Evolutionary conservation across 23 tunicate genomes (phyloP), one percentile per base, ranked within the genome.

Genomic region (Corella eumyota): DNA sequence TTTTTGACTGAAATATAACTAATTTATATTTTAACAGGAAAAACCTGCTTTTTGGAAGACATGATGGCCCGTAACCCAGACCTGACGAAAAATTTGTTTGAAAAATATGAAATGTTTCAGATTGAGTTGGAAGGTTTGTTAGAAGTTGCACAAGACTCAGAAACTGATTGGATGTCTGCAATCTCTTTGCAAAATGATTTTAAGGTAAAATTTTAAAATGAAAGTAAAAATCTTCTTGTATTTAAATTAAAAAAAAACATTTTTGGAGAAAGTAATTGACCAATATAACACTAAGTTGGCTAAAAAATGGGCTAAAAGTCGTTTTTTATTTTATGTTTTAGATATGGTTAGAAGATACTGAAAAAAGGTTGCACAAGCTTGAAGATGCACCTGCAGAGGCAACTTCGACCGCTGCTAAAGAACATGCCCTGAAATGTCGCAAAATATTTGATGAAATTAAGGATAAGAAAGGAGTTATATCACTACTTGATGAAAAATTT

Each of bases 401-500:
- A 5, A 25, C 76, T 6, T 48, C 77, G 35, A 71, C 44, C 4
- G 64, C 64, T 36, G 81, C 78, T 30, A 60, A 61, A 32, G 71
- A 58, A 6, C 80, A 75, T 58, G 45, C 80, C 28, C 22, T 23
- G 36, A 75, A 69, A 44, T 75, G 83, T 59, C 36, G 66, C 13
- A 54, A 57, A 5, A 45, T 64, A 17, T 70, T 59, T 30, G 77
- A 84, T 57, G 83, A 84, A 38, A 36, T 84, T 20, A 49, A 58
- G 25, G 74, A 64, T 57, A 84, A 84, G 56, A 70, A 69, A 48
- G 53, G 64, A 1, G 47, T 75, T 1, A 46, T 75, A 4, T 45
- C 51, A 1, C 60, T 61, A 9, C 46, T 84, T 27, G 72, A 84
- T 34, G 77, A 84, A 11, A 84, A 75, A 69, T 84, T 64, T 46